These are phyloP conservation scores for Butorides virescens DNA, from an alignment of 2,113 vertebrate species.

Conservation along the genomic window DNA sequence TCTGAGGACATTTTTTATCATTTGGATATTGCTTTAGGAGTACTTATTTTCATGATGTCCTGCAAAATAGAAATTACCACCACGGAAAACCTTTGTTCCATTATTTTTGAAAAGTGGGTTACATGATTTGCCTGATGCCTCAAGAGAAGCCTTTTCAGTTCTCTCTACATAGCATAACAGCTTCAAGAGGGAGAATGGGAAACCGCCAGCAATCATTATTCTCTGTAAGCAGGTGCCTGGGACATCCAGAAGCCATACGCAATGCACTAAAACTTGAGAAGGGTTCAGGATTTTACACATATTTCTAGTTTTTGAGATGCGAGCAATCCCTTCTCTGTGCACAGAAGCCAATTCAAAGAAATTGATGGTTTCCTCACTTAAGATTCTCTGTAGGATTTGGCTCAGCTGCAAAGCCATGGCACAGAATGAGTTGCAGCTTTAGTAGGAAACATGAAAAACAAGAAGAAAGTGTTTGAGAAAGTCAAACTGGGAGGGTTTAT, in stretches of 20 bases:
- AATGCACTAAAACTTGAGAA: not conserved
- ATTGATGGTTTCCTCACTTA: not conserved
- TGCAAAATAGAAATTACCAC: not conserved
- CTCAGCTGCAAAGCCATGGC: not conserved
- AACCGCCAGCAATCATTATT: not conserved
- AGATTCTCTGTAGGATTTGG: not conserved
- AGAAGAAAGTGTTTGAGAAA: not conserved
- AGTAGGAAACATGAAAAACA: not conserved
- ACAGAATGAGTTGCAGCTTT: not conserved
- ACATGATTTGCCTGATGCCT: not conserved
- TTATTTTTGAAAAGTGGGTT: not conserved
- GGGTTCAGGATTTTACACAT: not conserved
- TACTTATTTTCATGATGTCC: not conserved
- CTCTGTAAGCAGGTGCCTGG: not conserved
- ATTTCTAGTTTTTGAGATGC: not conserved
- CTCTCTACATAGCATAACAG: not conserved
- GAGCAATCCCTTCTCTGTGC: not conserved
- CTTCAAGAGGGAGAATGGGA: not conserved
- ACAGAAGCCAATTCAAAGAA: not conserved
- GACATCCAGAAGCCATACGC: not conserved
- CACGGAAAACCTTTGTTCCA: not conserved
- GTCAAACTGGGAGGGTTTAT: not conserved
- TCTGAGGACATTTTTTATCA: not conserved
- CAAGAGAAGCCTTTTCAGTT: not conserved
- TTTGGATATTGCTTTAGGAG: not conserved